phyloP scores from a whole-genome alignment of 2,797 vertebrate genomes.

The Pipistrellus pipistrellus region DNA sequence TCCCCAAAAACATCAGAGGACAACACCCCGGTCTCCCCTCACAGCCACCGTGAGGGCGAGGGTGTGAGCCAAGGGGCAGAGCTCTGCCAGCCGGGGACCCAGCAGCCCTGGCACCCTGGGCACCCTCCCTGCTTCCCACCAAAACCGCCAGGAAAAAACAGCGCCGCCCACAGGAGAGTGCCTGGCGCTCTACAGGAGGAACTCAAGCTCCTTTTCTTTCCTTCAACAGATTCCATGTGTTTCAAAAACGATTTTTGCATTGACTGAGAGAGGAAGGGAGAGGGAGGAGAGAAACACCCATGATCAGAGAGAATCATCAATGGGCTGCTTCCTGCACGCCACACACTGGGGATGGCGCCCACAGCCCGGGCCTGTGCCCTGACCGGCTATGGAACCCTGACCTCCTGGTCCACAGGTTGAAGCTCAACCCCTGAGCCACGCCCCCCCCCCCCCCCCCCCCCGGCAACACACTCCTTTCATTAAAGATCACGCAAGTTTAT shows the following conservation, averaged over 20 bases:
- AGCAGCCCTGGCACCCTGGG: not conserved
- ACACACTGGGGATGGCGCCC: no score
- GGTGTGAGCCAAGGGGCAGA: not conserved
- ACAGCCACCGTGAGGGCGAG: not conserved
- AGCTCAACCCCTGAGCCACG: no score
- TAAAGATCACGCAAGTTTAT: not conserved
- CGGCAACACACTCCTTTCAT: not conserved
- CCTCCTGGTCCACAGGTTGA: no score
- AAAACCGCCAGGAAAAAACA: conserved; percentile 41
- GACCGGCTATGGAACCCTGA: no score
- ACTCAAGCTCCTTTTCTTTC: not conserved
- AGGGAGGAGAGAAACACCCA: no score
- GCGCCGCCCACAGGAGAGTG: not conserved
- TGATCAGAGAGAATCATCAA: no score
- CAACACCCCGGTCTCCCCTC: not conserved
- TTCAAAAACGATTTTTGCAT: no score
- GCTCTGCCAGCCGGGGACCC: not conserved
- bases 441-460: rapidly evolving
- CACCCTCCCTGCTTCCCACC: not conserved
- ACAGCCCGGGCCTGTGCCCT: no score
- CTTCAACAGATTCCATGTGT: no score
- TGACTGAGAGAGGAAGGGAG: no score
- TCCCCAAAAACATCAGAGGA: not conserved
- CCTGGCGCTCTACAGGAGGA: conserved; percentile 8
- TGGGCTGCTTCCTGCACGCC: no score